Evolutionary conservation across 2,797 vertebrate genomes (phyloP).

Genomic region (Leuciscus waleckii): DNA sequence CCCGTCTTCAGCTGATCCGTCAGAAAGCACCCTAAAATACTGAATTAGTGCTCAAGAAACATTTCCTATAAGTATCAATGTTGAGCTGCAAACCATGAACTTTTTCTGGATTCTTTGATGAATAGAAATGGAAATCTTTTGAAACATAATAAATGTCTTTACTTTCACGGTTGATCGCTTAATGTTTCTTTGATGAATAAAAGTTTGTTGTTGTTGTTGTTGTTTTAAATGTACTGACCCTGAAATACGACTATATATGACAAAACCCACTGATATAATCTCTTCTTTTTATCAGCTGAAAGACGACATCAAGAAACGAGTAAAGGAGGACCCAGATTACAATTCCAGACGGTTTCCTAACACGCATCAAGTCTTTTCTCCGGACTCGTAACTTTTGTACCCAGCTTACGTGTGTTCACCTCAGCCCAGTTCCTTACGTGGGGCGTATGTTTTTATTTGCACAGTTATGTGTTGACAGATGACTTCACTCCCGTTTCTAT

Average conservation of each 20-base stretch:
- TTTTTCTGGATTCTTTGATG: too few species aligned
- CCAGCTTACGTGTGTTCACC: constrained; percentile 24
- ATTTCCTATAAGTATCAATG: too few species aligned
- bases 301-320: constrained; percentile 87
- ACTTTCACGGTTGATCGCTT: not conserved
- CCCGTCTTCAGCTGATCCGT: not conserved
- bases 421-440: constrained; percentile 3
- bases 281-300: constrained; percentile 77
- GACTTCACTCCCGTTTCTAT: constrained; percentile 23
- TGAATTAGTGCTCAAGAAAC: not conserved
- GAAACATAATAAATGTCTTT: not conserved
- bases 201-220: too few species aligned
- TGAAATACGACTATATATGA: not conserved
- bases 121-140: too few species aligned
- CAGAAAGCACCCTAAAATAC: not conserved
- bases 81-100: too few species aligned
- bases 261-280: not conserved
- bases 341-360: constrained; percentile 88
- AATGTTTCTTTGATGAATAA: not conserved
- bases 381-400: constrained; percentile 78
- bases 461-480: constrained; percentile 8
- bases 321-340: constrained; percentile 88
- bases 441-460: constrained; percentile 38
- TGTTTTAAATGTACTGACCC: not conserved
- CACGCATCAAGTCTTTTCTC: constrained; percentile 84